Evolutionary conservation across 2,888 invertebrate species (phyloP), one percentile per base, ranked within the genome.

Genomic region (Ypsolopha sequella): DNA sequence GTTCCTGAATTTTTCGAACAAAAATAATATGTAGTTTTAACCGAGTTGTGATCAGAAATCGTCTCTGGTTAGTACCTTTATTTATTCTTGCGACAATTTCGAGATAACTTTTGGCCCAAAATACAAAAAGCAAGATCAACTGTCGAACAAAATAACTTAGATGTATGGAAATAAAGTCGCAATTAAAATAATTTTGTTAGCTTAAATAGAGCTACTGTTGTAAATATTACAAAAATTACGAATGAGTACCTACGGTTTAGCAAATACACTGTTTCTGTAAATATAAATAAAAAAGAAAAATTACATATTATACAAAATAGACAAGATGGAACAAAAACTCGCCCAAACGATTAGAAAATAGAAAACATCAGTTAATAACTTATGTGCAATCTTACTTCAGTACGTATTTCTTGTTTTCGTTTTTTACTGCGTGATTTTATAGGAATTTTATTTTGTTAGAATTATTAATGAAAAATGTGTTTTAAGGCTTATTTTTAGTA

Each of bases 291-390:
- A 56, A 64, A 67, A 24, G 41, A 36, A 47, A 48, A 62, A 64
- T 60, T 71, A 73, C 62, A 64, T 70, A 65, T 64, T 80, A 80
- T 48, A 48, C 69, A 69, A 65, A 70, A 74, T 63, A 65, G 78
- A 73, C 71, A 76, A 81, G 74, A 76, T 75, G 85, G 85, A 86
- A 86, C 85, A 81, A 73, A 76, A 72, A 82, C 85, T 86, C 85
- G 85, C 85, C 76, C 74, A 80, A 81, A 73, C 79, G 81, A 45
- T 24, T 51, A 80, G 65, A 76, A 76, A 73, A 75, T 80, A 84
- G 77, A 65, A 64, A 67, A 80, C 81, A 76, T 65, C 54, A 68
- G 55, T 43, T 60, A 58, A 69, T 70, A 71, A 66, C 63, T 61
- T 66, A 70, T 70, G 82, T 82, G 84, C 85, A 85, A 82, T 84